These are phyloP conservation scores for Ictalurus furcatus DNA, from an alignment of 2,113 vertebrate species.

Conservation along the genomic window DNA sequence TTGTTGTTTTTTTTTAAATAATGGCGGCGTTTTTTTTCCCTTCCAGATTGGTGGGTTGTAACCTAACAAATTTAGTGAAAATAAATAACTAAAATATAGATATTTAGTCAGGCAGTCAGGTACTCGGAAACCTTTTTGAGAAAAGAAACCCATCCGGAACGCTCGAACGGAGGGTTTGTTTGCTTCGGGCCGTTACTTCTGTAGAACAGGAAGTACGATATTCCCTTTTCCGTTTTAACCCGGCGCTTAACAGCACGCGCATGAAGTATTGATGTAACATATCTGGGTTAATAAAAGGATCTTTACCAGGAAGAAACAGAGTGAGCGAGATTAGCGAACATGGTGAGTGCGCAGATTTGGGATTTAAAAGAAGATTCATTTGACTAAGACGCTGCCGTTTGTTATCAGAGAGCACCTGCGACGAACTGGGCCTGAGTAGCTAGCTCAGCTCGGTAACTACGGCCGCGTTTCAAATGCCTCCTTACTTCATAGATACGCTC, in stretches of 20 bases:
- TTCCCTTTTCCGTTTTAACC: slow-evolving; percentile 35
- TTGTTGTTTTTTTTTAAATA: too few relatives aligned
- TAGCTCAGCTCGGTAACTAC: neutral
- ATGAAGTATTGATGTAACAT: neutral
- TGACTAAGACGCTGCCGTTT: neutral
- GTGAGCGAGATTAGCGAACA: neutral
- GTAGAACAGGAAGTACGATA: slow-evolving; percentile 29
- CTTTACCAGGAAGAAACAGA: neutral
- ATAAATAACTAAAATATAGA: too few relatives aligned
- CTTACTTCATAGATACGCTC: neutral
- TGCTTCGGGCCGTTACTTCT: neutral
- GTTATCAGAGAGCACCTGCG: neutral
- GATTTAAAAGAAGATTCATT: neutral
- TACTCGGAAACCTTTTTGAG: neutral
- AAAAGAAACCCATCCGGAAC: neutral
- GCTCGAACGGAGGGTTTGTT: neutral
- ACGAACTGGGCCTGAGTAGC: neutral
- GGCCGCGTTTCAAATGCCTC: neutral
- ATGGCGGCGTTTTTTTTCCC: too few relatives aligned
- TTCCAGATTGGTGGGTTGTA: too few relatives aligned
- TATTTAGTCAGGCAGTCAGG: neutral
- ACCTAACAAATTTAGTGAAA: too few relatives aligned
- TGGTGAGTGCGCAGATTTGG: neutral
- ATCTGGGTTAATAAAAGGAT: too few relatives aligned
- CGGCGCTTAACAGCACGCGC: slow-evolving; percentile 38